These are phyloP conservation scores for Allolobophora icterica DNA, from an alignment of 2,888 invertebrate species.

Conservation along the genomic window DNA sequence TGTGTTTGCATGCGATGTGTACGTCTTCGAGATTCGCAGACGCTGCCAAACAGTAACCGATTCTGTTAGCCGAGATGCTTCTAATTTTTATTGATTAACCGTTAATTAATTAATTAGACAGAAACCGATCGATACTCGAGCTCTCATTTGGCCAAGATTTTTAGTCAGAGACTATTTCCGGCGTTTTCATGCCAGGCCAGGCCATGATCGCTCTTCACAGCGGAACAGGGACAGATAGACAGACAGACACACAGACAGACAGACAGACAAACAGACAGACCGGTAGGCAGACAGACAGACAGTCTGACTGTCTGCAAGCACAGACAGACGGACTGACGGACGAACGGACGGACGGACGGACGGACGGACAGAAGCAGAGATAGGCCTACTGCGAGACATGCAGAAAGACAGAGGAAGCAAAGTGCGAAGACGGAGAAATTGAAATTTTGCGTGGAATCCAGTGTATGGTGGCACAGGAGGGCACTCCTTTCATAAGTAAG, in stretches of 20 bases:
- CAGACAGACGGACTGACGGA: neutral
- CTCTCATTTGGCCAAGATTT: neutral
- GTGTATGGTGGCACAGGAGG: too few relatives aligned
- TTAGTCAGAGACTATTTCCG: neutral
- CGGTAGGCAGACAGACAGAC: neutral
- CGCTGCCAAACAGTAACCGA: neutral
- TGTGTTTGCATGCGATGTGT: neutral
- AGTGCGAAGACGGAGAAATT: neutral
- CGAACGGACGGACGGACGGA: neutral
- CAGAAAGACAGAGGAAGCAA: neutral
- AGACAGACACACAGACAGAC: conserved; percentile 24
- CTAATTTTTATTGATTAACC: neutral
- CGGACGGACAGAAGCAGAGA: neutral
- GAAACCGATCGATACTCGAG: neutral
- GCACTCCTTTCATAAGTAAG: too few relatives aligned
- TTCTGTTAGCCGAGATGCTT: neutral
- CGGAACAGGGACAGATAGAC: neutral
- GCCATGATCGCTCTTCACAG: neutral
- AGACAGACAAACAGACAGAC: neutral
- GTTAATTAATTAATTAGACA: conserved; percentile 17
- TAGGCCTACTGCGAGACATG: neutral
- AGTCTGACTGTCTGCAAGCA: too few relatives aligned
- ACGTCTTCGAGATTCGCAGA: too few relatives aligned
- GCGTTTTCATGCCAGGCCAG: neutral
- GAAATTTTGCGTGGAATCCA: neutral